Percentiles rank a stretch among this genome's conserved stretches.
phyloP scores from a whole-genome alignment of 1,140 invertebrate genomes.

The Pseudomyrmex concolor region DNA sequence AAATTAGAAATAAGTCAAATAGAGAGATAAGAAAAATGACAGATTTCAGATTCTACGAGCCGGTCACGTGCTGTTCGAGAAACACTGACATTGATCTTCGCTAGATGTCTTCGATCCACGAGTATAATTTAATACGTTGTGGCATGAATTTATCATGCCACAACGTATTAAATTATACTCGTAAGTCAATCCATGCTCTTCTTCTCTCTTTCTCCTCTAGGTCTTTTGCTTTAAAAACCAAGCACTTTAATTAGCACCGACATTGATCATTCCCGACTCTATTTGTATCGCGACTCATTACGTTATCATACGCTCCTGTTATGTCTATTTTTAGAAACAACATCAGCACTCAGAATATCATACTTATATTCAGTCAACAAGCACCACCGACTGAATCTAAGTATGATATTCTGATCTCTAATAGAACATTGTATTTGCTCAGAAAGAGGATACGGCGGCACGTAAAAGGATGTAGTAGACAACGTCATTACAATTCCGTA shows the following conservation, averaged over 20 bases:
- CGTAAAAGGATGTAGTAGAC: constrained; percentile 8
- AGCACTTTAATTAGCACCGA: constrained; percentile 51
- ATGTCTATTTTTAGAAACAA: constrained; percentile 49
- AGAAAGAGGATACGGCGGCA: constrained; percentile 3
- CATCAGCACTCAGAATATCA: too few relatives aligned
- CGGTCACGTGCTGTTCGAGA: constrained; percentile 19
- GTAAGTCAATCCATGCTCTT: background rate
- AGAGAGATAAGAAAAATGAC: background rate
- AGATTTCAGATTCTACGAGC: background rate
- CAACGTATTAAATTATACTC: too few relatives aligned
- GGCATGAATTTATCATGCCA: constrained; percentile 33
- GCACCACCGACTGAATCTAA: constrained; percentile 21
- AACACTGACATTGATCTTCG: background rate
- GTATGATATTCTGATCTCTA: constrained; percentile 19
- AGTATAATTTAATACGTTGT: constrained; percentile 18
- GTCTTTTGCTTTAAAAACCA: constrained; percentile 23
- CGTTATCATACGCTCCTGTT: constrained; percentile 26
- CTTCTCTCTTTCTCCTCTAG: background rate
- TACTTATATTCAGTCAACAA: too few relatives aligned
- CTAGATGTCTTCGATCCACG: background rate
- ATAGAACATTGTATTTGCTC: constrained; percentile 41
- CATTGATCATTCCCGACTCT: constrained; percentile 10
- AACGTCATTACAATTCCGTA: background rate
- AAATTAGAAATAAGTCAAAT: background rate
- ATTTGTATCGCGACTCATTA: constrained; percentile 49